Base-by-base conservation (phyloP, 2,888 invertebrate genomes). In the Nomada goodeniana region DNA sequence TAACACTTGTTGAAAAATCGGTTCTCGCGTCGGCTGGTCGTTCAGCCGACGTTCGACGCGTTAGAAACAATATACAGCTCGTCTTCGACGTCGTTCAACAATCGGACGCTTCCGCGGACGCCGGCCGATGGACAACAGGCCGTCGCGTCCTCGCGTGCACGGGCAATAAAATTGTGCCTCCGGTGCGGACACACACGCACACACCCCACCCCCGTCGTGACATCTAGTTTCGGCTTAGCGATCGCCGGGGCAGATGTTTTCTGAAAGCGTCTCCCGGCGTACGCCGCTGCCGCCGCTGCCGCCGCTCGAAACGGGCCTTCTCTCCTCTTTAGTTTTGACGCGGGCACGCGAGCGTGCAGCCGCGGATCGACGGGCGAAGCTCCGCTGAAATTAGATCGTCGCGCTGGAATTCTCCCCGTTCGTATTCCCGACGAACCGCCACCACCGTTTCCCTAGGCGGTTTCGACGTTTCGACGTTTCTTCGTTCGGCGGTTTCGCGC, bases 311-410 rank as follows among this genome's bases (percentile, higher is more conserved):
- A 87, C 90, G 59, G 71, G 68, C 73, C 59, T 64, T 67, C 83
- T 80, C 76, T 81, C 75, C 80, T 85, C 86, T 85, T 91, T 89
- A 91, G 91, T 91, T 90, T 90, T 86, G 85, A 87, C 87, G 89
- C 88, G 90, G 76, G 83, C 85, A 86, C 82, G 87, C 85, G 88
- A 88, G 87, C 89, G 90, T 80, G 74, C 88, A 86, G 89, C 82
- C 86, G 86, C 78, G 77, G 79, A 72, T 73, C 69, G 61, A 44
- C 55, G 55, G 60, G 52, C 65, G 76, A 53, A 69, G 67, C 78
- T 63, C 69, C 50, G 79, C 76, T 86, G 86, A 88, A 89, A 89
- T 86, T 89, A 88, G 89, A 85, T 80, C 88, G 69, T 53, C 81
- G 53, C 26, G 61, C 80, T 80, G 80, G 80, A 80, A 80, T 80